Conservation (phyloP, 2,888 invertebrate genomes). For the Desoria tigrina region DNA sequence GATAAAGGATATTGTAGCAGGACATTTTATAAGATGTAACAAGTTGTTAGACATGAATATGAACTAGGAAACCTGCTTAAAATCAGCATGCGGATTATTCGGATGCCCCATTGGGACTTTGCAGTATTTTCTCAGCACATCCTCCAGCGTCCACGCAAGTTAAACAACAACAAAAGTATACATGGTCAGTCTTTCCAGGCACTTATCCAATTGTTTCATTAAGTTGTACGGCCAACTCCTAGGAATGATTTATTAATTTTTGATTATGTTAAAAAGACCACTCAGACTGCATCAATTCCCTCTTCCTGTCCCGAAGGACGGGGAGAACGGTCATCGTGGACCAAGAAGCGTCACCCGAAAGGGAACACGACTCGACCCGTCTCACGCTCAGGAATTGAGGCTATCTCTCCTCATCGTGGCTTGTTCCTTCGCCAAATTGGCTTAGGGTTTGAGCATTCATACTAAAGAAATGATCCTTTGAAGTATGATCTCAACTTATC, state of each 20-base stretch:
- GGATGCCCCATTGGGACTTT: too few species aligned
- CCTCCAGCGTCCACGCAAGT: too few species aligned
- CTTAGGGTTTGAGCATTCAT: constrained; percentile 27
- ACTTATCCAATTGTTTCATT: too few species aligned
- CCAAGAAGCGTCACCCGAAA: constrained; percentile 10
- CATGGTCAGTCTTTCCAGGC: too few species aligned
- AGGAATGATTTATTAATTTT: constrained; percentile 12
- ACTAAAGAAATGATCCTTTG: constrained; percentile 40
- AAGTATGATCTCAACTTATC: constrained; percentile 37
- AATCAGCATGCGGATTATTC: too few species aligned
- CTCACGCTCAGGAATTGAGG: constrained; percentile 13
- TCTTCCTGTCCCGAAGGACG: constrained; percentile 38
- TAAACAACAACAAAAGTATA: too few species aligned
- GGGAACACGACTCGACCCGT: constrained; percentile 13
- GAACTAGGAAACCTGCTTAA: too few species aligned
- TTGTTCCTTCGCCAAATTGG: constrained; percentile 29
- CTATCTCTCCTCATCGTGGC: constrained; percentile 24
- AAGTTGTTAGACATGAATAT: too few species aligned
- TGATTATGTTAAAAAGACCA: constrained; percentile 35
- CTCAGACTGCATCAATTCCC: constrained; percentile 51
- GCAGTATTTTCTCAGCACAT: too few species aligned
- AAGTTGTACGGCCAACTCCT: too few species aligned
- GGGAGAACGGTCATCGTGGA: constrained; percentile 52
- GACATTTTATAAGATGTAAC: too few species aligned
- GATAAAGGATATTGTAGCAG: too few species aligned